A percentile compares a stretch with the other conserved stretches of the same genome.
phyloP scores from a whole-genome alignment of 1,140 invertebrate genomes.

The Pteromalus puparum region DNA sequence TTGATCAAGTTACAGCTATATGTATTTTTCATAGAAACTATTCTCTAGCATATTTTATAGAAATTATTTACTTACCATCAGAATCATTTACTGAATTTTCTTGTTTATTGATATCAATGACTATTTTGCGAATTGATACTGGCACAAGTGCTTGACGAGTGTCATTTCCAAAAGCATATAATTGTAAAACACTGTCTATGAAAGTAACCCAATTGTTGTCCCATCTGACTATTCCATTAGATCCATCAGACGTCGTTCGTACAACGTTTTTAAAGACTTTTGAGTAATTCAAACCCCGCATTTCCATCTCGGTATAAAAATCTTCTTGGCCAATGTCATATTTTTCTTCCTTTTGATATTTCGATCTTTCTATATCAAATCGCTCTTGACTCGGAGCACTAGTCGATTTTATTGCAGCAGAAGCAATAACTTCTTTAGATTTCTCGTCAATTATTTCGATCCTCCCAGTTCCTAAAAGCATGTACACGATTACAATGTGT shows the following conservation, averaged over 20 bases:
- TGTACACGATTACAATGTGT: neutral
- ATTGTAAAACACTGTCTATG: constrained; percentile 91
- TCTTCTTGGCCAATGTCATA: constrained; percentile 79
- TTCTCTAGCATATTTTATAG: no score
- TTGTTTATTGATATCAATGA: constrained; percentile 83
- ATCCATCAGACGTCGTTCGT: constrained; percentile 73
- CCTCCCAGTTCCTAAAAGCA: constrained; percentile 57
- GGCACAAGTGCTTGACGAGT: constrained; percentile 85
- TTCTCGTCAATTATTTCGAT: constrained; percentile 78
- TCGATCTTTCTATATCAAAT: neutral
- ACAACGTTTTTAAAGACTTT: constrained; percentile 82
- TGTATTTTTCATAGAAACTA: no score
- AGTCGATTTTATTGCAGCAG: constrained; percentile 79
- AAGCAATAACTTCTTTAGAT: constrained; percentile 83
- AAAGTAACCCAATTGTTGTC: constrained; percentile 91
- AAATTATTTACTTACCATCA: neutral
- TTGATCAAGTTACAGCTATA: no score
- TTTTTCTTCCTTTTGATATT: neutral
- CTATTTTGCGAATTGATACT: constrained; percentile 84
- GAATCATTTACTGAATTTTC: constrained; percentile 63
- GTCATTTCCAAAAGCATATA: constrained; percentile 85
- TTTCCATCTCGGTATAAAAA: constrained; percentile 91
- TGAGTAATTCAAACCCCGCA: constrained; percentile 92
- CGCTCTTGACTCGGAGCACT: constrained; percentile 16
- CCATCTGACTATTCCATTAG: constrained; percentile 77